A percentile compares a stretch with the other conserved stretches of the same genome.
Conservation (phyloP, 2,113 vertebrate species). For the Machaerirhynchus nigripectus region DNA sequence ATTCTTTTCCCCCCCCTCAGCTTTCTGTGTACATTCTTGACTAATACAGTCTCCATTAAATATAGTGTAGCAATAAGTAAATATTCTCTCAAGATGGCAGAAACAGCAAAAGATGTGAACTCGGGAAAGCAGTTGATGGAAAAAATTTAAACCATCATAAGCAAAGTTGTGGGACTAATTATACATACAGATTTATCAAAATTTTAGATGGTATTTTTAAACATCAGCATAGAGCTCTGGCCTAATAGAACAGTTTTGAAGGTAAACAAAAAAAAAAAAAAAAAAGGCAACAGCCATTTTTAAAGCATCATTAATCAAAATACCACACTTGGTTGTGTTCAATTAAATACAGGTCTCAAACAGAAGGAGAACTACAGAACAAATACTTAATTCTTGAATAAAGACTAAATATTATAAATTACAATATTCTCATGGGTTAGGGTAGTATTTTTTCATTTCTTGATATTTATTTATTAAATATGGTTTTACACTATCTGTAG, state of each 20-base stretch:
- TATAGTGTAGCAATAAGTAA: neutral
- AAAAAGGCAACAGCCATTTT: neutral
- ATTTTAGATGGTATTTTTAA: neutral
- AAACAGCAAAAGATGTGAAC: neutral
- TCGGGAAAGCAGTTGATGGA: neutral
- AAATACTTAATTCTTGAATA: neutral
- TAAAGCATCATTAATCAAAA: neutral
- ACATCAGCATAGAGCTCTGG: neutral
- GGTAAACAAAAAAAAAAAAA: neutral
- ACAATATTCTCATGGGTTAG: neutral
- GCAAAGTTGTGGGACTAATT: neutral
- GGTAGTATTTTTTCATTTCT: neutral
- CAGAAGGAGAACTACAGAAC: neutral
- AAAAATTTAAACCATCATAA: neutral
- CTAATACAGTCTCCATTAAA: neutral
- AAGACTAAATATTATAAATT: neutral
- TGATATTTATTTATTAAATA: neutral
- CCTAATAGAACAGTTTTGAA: neutral
- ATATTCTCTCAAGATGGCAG: neutral
- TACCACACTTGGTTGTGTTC: neutral
- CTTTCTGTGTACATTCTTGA: neutral
- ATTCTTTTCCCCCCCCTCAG: neutral
- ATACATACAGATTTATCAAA: neutral
- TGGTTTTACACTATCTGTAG: neutral
- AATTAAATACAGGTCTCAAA: neutral